These are phyloP conservation scores for Rhynchophorus ferrugineus DNA, from an alignment of 1,140 invertebrate species.

Conservation along the genomic window DNA sequence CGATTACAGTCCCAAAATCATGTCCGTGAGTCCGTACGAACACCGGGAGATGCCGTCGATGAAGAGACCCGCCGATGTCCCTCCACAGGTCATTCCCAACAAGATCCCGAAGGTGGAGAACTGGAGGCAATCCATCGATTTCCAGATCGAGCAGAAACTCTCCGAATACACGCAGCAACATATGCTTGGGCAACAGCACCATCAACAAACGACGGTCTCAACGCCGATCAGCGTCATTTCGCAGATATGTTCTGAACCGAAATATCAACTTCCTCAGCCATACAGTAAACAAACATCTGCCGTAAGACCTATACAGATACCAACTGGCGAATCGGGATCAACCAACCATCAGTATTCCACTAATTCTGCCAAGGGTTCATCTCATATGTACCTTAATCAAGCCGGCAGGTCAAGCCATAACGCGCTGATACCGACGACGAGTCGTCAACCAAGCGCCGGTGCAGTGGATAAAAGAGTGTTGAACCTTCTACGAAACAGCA, in stretches of 20 bases:
- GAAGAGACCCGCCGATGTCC: constrained; percentile 40
- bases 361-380: constrained; percentile 23
- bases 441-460: constrained; percentile 16
- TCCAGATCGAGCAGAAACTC: constrained; percentile 49
- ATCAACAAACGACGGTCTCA: constrained; percentile 6
- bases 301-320: constrained; percentile 25
- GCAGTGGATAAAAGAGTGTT: constrained; percentile 57
- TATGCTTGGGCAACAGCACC: constrained; percentile 18
- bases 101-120: constrained; percentile 46
- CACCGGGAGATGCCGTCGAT: not conserved
- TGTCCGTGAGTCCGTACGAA: not conserved
- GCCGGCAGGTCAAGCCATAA: constrained; percentile 27
- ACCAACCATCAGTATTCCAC: constrained; percentile 29
- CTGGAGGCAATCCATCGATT: constrained; percentile 48
- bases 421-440: constrained; percentile 25
- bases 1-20: constrained; percentile 1
- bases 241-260: not conserved
- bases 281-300: constrained; percentile 14
- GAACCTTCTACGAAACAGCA: constrained; percentile 57
- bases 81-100: constrained; percentile 34
- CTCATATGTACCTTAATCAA: constrained; percentile 28
- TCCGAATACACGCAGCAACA: constrained; percentile 34
- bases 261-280: constrained; percentile 1
- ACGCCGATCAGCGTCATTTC: not conserved
- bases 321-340: constrained; percentile 34